phyloP scores from a whole-genome alignment of 2,113 vertebrate species.

The Lepus americanus region DNA sequence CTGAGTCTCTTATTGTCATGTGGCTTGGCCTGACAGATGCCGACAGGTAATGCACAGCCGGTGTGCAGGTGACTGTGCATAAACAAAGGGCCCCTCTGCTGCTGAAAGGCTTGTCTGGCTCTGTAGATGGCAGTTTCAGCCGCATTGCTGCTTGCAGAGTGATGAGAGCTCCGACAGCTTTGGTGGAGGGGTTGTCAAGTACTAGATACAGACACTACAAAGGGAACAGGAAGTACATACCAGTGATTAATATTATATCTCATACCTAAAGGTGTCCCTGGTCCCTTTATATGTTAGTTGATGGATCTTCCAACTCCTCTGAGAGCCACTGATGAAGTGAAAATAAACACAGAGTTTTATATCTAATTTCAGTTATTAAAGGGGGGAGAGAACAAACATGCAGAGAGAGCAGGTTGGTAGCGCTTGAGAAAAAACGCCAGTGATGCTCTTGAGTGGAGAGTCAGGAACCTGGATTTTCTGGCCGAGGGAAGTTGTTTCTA shows the following conservation, averaged over 20 bases:
- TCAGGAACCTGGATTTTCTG: not conserved
- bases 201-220: not conserved
- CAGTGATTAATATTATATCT: constrained; percentile 50
- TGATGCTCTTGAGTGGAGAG: not conserved
- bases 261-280: not conserved
- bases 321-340: constrained; percentile 55
- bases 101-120: not conserved
- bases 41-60: not conserved
- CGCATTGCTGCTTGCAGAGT: not conserved
- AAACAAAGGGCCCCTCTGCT: not conserved
- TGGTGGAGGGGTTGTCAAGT: not conserved
- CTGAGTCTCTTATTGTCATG: not conserved
- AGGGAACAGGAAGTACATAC: constrained; percentile 50
- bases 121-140: not conserved
- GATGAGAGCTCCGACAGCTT: not conserved
- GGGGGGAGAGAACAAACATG: not conserved
- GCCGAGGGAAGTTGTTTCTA: not conserved
- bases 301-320: not conserved
- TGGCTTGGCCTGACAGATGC: not conserved
- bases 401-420: not conserved
- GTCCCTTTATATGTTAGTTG: constrained; percentile 45
- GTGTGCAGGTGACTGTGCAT: not conserved
- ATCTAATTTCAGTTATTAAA: constrained; percentile 49
- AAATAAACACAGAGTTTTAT: constrained; percentile 22
- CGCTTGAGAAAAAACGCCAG: not conserved